Evolutionary conservation across 1,140 invertebrate species (phyloP).

Genomic region (Solenopsis fugax): DNA sequence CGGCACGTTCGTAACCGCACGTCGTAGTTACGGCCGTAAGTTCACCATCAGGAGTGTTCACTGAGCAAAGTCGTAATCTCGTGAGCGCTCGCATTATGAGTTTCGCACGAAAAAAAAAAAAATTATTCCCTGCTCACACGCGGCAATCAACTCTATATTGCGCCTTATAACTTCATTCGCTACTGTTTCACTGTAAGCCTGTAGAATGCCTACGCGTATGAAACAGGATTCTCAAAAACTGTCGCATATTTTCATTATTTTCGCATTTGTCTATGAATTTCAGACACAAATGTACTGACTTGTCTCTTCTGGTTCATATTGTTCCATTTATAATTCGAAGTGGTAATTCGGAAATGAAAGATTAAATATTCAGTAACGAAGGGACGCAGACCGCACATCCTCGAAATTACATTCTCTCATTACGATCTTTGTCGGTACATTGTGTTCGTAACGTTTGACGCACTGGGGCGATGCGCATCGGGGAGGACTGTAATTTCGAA

Average conservation of each 20-base stretch:
- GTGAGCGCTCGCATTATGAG: not conserved
- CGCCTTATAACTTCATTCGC: not conserved
- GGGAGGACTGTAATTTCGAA: slow-evolving; percentile 60
- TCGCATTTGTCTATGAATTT: not conserved
- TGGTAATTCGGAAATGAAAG: not conserved
- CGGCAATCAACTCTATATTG: not conserved
- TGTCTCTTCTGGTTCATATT: not conserved
- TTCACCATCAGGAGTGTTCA: slow-evolving; percentile 3
- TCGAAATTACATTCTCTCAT: slow-evolving; percentile 36
- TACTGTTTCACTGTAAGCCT: not conserved
- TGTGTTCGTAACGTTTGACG: slow-evolving; percentile 47
- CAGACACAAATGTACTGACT: not conserved
- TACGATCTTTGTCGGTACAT: not conserved
- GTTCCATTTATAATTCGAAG: not conserved
- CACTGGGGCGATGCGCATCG: slow-evolving; percentile 51
- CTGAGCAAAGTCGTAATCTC: slow-evolving; percentile 1
- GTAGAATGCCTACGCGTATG: not conserved
- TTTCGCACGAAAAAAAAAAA: not conserved
- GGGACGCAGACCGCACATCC: slow-evolving; percentile 21
- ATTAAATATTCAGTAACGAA: slow-evolving; percentile 22
- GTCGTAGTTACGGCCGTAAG: slow-evolving; percentile 21
- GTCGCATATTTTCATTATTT: not conserved
- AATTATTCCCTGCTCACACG: not conserved
- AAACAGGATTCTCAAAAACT: not conserved
- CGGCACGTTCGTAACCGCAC: slow-evolving; percentile 38